Percentiles rank a stretch among this genome's conserved stretches.
phyloP scores from a whole-genome alignment of 2,797 vertebrate species.

The Argyrosomus regius region DNA sequence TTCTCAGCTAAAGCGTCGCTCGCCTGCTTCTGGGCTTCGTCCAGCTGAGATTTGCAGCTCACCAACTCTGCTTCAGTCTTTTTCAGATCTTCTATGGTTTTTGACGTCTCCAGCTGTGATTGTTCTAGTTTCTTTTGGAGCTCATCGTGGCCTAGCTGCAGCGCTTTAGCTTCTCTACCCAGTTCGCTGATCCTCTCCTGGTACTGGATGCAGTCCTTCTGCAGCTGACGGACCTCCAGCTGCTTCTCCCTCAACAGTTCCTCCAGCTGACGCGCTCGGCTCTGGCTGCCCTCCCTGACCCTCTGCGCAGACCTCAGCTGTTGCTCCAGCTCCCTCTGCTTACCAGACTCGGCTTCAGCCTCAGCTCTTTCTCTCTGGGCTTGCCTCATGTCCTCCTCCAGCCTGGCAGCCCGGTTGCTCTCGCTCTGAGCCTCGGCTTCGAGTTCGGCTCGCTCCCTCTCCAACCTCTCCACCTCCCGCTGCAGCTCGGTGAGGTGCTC shows the following conservation, averaged over 20 bases:
- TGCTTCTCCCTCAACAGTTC: conserved; percentile 96
- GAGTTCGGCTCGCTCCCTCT: conserved; percentile 80
- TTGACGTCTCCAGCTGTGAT: conserved; percentile 77
- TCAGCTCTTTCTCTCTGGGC: conserved; percentile 87
- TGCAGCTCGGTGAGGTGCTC: conserved; percentile 80
- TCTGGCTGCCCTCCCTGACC: conserved; percentile 87
- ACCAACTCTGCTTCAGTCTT: conserved; percentile 86
- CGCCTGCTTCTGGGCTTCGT: conserved; percentile 88
- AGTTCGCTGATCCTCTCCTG: conserved; percentile 94
- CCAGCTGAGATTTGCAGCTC: conserved; percentile 84
- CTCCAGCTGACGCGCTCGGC: conserved; percentile 91
- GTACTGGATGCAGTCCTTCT: conserved; percentile 93
- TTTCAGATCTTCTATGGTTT: conserved; percentile 82
- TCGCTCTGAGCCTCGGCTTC: conserved; percentile 84
- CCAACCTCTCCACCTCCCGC: conserved; percentile 76
- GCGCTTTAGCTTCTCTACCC: conserved; percentile 88
- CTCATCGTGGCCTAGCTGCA: conserved; percentile 87
- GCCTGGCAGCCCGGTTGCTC: conserved; percentile 74
- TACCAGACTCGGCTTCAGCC: conserved; percentile 85
- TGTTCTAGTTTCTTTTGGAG: conserved; percentile 85
- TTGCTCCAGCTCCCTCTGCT: conserved; percentile 90
- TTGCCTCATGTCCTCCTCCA: conserved; percentile 94
- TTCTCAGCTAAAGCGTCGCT: conserved; percentile 86
- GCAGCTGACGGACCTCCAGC: conserved; percentile 94
- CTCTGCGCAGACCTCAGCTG: conserved; percentile 90